Evolutionary conservation across 30 jellyfish, hydroid and myxozoan species (phyloP), one percentile per base, ranked within the genome.

Genomic region (Aurelia sp.): DNA sequence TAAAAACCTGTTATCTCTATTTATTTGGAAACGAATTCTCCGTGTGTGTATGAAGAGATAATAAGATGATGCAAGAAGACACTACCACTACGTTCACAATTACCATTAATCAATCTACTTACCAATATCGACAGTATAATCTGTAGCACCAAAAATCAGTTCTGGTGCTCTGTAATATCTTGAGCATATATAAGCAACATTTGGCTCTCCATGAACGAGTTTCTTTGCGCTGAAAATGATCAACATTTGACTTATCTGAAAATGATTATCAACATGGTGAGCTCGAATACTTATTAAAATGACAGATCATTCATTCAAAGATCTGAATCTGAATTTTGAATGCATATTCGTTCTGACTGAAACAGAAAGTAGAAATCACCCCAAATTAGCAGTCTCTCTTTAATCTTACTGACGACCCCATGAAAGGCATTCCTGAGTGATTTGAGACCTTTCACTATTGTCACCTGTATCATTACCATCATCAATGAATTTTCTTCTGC

Each of bases 111-210:
- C 11, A 52, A 30, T 13, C 13, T 11, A 21, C 96, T 35, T 80
- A 94, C 99, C 99, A 71, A 94, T 94, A 74, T 88, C 96, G 11
- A 94, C 99, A 4, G 97, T 94, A 74, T 94, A 94, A 85, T 94
- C 99, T 11, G 97, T 89, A 37, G 99, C 99, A 66, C 99, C 99
- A 94, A 94, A 94, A 5, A 94, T 94, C 66, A 94, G 86, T 57
- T 94, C 99, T 7, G 99, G 99, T 18, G 99, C 99, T 64, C 99
- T 83, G 90, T 94, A 94, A 76, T 94, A 94, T 51, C 99, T 80
- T 63, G 99, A 94, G 79, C 99, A 94, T 10, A 94, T 94, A 85
- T 94, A 94, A 23, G 99, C 99, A 44, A 94, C 99, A 62, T 94
- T 94, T 37, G 99, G 99, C 68, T 94, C 99, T n/a, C 99, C 99